Base-by-base conservation (phyloP, 35 echinoderm and acorn worm species). In the Lytechinus variegatus region DNA sequence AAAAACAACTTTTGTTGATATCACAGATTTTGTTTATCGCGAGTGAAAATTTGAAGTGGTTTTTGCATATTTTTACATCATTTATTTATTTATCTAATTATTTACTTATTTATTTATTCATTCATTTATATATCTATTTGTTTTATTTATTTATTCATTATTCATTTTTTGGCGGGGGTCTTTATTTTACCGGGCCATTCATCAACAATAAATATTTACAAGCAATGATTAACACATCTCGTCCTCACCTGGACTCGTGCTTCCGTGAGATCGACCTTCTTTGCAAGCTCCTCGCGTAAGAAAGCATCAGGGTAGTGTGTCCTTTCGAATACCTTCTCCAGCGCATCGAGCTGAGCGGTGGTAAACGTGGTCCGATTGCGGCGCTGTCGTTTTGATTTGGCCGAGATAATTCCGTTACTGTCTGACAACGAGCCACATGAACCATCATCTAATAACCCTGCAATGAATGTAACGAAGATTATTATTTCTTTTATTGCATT, bases 291-390 rank as follows among this genome's bases (percentile, higher is more conserved):
- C 87, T 99, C 98, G 87, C 98, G 54, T 86, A 99, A 54, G 94
- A 99, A 99, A 60, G 97, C 97, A 94, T 99, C 98, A 24, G 98
- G 98, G 92, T 99, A 99, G 94, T 99, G 98, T 0, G 98, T 99
- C 52, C 96, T 95, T 60, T 99, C 98, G 87, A 99, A 99, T 53
- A 97, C 97, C 95, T 95, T 96, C 95, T 99, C 98, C 27, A 99
- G 89, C 56, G 97, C 98, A 94, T 99, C 97, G 9, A 99, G 96
- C 57, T 99, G 98, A 16, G 96, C 95, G 27, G 97, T 97, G n/a
- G 95, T 97, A 54, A 99, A 99, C 14, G 96, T 99, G 9, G 98
- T 99, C 61, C 98, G 93, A 92, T 97, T 97, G 21, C 98, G 61
- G 12, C 98, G 54, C 28, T 94, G 95, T 53, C 96, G 97, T 93